Base-by-base conservation (phyloP, 92 coral and sea anemone species). In the Anthopleura xanthogrammica region DNA sequence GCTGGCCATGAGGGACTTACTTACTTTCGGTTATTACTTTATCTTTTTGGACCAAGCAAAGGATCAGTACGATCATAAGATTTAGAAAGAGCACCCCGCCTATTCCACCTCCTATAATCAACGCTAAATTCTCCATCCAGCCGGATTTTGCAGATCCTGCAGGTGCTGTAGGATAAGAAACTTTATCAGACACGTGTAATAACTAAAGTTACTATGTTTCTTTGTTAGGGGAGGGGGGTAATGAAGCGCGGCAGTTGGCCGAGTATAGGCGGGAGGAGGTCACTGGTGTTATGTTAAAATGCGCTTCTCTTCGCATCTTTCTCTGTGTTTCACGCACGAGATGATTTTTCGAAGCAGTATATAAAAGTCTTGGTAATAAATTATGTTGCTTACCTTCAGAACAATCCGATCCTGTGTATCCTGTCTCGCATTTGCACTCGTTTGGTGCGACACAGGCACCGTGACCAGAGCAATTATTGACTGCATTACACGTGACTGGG, bases 371-470 rank as follows among this genome's bases (percentile, higher is more conserved):
- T 29, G 36, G 50, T 0, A 46, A 5, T 46, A 9, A 9, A 46
- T 2, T 3, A 46, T 46, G 50, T 46, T 43, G 40, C 20, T 68
- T 92, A 92, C 96, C 93, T 79, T 77, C 89, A 29, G 86, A 80
- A 78, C 96, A 92, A 81, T 90, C 94, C 12, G 29, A 50, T 41
- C 90, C 93, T 17, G 87, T 77, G 56, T 46, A 83, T 9, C 88
- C 87, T 36, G 73, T 40, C 39, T 87, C 87, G 70, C 96, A 92
- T 41, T 52, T 80, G 70, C 96, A 92, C 73, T 60, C 55, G 52
- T 88, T 78, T 82, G 83, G 90, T 17, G 82, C 91, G 24, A 88
- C 82, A 87, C 96, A 92, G 48, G 68, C 68, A 8, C 96, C 96
- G 5, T 75, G 90, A 65, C 76, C 74, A 40, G 94, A 92, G 72